These are phyloP conservation scores for Cephus cinctus DNA, from an alignment of 1,140 invertebrate species.

Conservation along the genomic window DNA sequence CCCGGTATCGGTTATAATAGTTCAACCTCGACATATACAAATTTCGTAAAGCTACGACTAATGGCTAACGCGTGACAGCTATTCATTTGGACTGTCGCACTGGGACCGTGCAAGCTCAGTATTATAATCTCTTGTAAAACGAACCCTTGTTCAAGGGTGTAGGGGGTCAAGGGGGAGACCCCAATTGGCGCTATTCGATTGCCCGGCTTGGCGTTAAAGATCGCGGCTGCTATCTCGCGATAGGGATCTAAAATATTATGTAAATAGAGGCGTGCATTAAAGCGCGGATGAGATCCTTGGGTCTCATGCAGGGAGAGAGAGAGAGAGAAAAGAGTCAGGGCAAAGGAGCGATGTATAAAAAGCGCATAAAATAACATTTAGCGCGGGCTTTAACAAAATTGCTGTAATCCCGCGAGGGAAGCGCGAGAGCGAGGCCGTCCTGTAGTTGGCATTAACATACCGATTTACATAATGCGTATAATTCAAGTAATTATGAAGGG, in stretches of 20 bases:
- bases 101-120: no score
- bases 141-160: no score
- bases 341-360: constrained; percentile 31
- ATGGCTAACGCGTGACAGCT: no score
- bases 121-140: no score
- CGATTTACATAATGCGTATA: constrained; percentile 57
- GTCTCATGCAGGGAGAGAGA: neutral
- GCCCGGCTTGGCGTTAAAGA: no score
- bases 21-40: no score
- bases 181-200: no score
- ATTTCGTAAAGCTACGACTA: no score
- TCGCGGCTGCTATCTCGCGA: constrained; percentile 21
- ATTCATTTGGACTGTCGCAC: no score
- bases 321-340: neutral
- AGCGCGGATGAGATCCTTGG: no score
- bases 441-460: constrained; percentile 45
- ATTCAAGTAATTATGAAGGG: constrained; percentile 57
- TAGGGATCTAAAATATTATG: constrained; percentile 47
- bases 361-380: constrained; percentile 48
- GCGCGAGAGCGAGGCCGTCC: constrained; percentile 6
- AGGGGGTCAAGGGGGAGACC: no score
- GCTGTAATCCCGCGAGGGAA: constrained; percentile 42
- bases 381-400: constrained; percentile 50
- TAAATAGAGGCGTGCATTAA: constrained; percentile 41
- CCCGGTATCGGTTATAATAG: no score